Conservation (phyloP, 2,113 vertebrate genomes). For the Crotalus tigris region DNA sequence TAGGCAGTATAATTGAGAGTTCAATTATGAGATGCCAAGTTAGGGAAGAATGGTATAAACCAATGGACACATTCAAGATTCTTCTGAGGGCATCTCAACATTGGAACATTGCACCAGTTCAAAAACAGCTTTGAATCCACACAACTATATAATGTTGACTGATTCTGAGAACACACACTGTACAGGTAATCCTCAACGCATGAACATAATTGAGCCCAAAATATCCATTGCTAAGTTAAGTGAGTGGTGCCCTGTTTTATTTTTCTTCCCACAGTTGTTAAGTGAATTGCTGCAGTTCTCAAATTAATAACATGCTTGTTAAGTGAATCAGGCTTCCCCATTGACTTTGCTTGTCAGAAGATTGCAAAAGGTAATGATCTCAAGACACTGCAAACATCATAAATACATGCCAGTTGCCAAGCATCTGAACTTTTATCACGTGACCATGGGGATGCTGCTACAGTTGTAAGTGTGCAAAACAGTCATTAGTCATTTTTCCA, state of each 20-base stretch:
- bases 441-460: neutral
- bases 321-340: neutral
- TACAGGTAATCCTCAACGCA: too few species aligned
- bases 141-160: neutral
- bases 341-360: neutral
- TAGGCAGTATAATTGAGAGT: neutral
- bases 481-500: neutral
- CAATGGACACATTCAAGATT: neutral
- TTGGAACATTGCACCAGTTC: neutral
- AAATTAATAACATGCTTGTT: neutral
- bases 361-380: neutral
- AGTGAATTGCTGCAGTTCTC: neutral
- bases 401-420: neutral
- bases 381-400: neutral
- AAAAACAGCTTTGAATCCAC: neutral
- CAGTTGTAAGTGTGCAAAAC: neutral
- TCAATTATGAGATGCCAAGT: neutral
- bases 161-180: neutral
- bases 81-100: neutral
- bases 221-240: too few species aligned
- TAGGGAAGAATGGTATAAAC: neutral
- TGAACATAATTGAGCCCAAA: too few species aligned
- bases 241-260: too few species aligned
- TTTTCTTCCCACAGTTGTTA: neutral
- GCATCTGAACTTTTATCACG: neutral